Percentiles rank a stretch among this genome's conserved stretches.
Conservation (phyloP, 2,113 vertebrate species). For the Romanogobio albipinnatus region DNA sequence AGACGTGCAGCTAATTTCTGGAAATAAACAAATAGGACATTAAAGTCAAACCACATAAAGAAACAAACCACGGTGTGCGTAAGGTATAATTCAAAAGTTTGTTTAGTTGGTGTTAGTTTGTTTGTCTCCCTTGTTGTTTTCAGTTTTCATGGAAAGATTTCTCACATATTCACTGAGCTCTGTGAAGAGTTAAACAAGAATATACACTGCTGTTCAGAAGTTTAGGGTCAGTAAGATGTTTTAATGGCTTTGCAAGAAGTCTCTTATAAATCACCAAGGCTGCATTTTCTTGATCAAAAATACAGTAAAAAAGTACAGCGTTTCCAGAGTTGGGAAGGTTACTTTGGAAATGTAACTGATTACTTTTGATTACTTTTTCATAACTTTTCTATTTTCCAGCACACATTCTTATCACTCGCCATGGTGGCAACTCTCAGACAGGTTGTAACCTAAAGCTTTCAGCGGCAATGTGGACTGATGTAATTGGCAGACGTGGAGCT, state of each 20-base stretch:
- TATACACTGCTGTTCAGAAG: neutral
- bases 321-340: too few species aligned
- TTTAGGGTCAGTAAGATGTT: neutral
- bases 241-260: neutral
- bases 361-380: too few species aligned
- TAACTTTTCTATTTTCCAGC: too few species aligned
- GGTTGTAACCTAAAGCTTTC: too few species aligned
- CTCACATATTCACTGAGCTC: neutral
- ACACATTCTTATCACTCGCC: too few species aligned
- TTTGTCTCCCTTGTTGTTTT: neutral
- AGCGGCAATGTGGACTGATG: too few species aligned
- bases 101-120: neutral
- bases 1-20: constrained; percentile 76
- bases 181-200: neutral
- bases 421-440: too few species aligned
- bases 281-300: neutral
- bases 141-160: neutral
- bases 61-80: neutral
- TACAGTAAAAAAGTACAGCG: too few species aligned
- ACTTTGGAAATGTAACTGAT: too few species aligned
- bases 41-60: neutral
- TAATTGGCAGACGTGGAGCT: too few species aligned
- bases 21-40: constrained; percentile 26
- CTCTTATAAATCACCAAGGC: neutral
- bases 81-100: neutral